Conservation (phyloP, 2,113 vertebrate genomes). For the Tympanuchus pallidicinctus region DNA sequence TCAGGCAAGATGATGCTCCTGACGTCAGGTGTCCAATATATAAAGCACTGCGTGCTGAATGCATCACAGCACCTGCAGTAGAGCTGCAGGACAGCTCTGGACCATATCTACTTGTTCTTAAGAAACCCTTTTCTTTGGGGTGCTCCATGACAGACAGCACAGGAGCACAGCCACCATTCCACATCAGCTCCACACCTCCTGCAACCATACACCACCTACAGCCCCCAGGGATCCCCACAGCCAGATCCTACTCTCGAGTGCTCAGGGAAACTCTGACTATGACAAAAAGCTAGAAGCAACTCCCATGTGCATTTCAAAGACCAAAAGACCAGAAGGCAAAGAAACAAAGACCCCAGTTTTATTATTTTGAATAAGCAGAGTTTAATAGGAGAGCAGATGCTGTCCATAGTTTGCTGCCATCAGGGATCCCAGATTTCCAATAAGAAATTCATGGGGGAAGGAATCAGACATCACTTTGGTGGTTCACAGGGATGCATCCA, state of each 20-base stretch:
- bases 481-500: conserved; percentile 46
- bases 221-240: fast-evolving
- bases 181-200: fast-evolving
- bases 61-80: background rate
- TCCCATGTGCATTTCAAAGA: conserved; percentile 28
- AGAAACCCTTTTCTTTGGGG: background rate
- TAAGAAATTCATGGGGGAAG: conserved; percentile 36
- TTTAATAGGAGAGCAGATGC: conserved; percentile 57
- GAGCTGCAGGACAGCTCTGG: background rate
- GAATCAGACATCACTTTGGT: background rate
- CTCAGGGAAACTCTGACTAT: background rate
- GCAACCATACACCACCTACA: fast-evolving
- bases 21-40: background rate
- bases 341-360: conserved; percentile 20
- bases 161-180: fast-evolving
- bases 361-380: conserved; percentile 55
- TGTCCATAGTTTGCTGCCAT: background rate
- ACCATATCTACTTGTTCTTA: background rate
- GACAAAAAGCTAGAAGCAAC: conserved; percentile 6
- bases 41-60: background rate
- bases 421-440: conserved; percentile 44
- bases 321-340: conserved; percentile 14
- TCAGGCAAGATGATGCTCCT: background rate
- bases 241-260: background rate
- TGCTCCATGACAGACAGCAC: background rate